Evolutionary conservation across 2,888 invertebrate species (phyloP).

Genomic region (Camponotus fellah): DNA sequence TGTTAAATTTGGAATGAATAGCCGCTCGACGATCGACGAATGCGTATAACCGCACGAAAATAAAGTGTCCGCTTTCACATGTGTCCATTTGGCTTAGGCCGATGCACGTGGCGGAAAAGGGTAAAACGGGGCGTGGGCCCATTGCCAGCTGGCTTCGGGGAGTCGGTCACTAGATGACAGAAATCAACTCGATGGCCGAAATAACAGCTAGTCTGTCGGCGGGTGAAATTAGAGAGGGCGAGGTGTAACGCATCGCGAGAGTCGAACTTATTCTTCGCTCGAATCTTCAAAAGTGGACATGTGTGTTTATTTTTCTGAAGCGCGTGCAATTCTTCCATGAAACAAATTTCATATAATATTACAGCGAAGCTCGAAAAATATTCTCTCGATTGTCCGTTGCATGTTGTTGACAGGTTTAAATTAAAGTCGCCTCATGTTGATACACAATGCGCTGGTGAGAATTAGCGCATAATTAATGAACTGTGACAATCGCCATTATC

Average conservation of each 20-base stretch:
- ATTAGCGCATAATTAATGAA: conserved; percentile 17
- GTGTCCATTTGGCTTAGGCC: conserved; percentile 5
- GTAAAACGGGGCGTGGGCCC: conserved; percentile 19
- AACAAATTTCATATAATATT: background rate
- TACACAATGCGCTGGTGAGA: background rate
- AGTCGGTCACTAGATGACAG: background rate
- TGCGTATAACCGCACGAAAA: conserved; percentile 25
- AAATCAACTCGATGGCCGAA: conserved; percentile 36
- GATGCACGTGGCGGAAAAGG: conserved; percentile 36
- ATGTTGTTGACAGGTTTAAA: conserved; percentile 14
- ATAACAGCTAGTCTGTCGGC: conserved; percentile 27
- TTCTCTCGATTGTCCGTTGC: background rate
- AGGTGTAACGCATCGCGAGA: background rate
- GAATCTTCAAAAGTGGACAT: background rate
- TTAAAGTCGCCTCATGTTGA: conserved; percentile 26
- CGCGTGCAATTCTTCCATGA: background rate
- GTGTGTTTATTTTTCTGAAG: background rate
- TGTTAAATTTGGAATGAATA: conserved; percentile 9
- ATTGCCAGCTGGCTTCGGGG: conserved; percentile 44
- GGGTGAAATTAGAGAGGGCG: background rate
- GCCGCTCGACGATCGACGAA: background rate
- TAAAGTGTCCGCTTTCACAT: conserved; percentile 30
- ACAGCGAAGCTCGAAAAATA: background rate
- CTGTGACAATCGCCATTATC: background rate
- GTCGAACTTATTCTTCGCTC: background rate